These are phyloP conservation scores for Chalcosyrphus nemorum DNA, from an alignment of 2,888 invertebrate genomes.

Conservation along the genomic window DNA sequence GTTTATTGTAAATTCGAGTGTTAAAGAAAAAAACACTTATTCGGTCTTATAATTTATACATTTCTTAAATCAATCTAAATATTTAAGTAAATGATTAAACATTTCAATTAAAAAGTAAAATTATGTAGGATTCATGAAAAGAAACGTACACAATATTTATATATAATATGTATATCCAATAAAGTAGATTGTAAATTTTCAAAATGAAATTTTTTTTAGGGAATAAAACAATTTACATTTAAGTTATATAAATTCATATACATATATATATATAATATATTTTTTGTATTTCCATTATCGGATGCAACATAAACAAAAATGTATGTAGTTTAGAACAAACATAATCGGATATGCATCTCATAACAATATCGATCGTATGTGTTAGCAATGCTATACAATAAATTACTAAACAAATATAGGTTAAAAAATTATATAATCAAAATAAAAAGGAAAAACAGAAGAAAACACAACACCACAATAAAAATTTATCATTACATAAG, in stretches of 20 bases:
- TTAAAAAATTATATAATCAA: constrained; percentile 13
- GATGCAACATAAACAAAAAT: constrained; percentile 8
- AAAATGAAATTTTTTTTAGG: constrained; percentile 54
- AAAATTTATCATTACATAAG: constrained; percentile 15
- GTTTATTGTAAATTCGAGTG: constrained; percentile 14
- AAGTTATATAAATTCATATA: constrained; percentile 35
- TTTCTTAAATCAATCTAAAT: constrained; percentile 12
- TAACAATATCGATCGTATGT: not conserved
- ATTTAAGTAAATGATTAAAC: constrained; percentile 4
- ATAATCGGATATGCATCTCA: not conserved
- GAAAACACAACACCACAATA: constrained; percentile 28
- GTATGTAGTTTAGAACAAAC: not conserved
- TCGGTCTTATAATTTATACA: not conserved
- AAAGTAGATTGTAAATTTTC: constrained; percentile 32
- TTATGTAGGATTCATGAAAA: not conserved
- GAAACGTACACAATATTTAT: constrained; percentile 17
- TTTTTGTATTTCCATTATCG: constrained; percentile 55
- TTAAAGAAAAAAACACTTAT: too few species aligned
- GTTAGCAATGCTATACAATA: not conserved
- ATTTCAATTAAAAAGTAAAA: constrained; percentile 11
- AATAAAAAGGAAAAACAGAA: not conserved
- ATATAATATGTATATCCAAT: constrained; percentile 26
- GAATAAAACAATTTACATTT: constrained; percentile 48
- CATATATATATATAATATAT: constrained; percentile 42
- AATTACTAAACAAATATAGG: constrained; percentile 9